These are phyloP conservation scores for Matsumyia berberina DNA, from an alignment of 2,888 invertebrate genomes.

Conservation along the genomic window DNA sequence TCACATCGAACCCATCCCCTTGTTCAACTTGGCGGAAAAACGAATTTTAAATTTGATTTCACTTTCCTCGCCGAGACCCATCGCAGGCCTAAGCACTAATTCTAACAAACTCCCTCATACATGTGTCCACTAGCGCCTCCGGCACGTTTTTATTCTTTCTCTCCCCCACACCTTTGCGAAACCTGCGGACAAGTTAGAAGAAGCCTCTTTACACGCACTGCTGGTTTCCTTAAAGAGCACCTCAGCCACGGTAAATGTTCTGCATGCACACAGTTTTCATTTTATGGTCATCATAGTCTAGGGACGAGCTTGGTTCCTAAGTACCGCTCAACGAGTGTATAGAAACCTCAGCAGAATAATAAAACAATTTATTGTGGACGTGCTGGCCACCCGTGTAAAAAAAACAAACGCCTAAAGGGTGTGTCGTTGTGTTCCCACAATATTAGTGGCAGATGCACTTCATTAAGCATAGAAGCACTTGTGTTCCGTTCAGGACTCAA, in stretches of 20 bases:
- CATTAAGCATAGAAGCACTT: slow-evolving; percentile 68
- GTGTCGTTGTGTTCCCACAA: slow-evolving; percentile 70
- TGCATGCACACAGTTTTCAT: slow-evolving; percentile 31
- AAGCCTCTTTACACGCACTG: slow-evolving; percentile 60
- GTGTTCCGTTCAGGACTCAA: slow-evolving; percentile 58
- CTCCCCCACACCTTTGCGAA: slow-evolving; percentile 49
- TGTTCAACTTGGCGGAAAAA: slow-evolving; percentile 69
- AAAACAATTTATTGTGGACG: slow-evolving; percentile 62
- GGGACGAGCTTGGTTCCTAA: slow-evolving; percentile 39
- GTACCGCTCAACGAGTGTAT: slow-evolving; percentile 56
- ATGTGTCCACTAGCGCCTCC: slow-evolving; percentile 63
- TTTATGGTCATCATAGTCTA: slow-evolving; percentile 20
- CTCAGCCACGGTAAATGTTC: slow-evolving; percentile 33
- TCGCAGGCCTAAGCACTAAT: slow-evolving; percentile 40
- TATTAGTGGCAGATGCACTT: slow-evolving; percentile 69
- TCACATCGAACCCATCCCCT: slow-evolving; percentile 64
- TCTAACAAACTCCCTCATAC: slow-evolving; percentile 49
- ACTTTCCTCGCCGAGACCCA: slow-evolving; percentile 48
- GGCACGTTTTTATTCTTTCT: slow-evolving; percentile 50
- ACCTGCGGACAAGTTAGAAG: slow-evolving; percentile 36
- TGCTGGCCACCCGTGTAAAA: slow-evolving; percentile 39
- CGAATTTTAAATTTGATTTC: slow-evolving; percentile 61
- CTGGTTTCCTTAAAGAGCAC: slow-evolving; percentile 43
- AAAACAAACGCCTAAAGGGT: slow-evolving; percentile 37
- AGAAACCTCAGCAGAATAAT: slow-evolving; percentile 67